Evolutionary conservation across 2,888 invertebrate genomes (phyloP), one percentile per base, ranked within the genome.

Genomic region (Agrypnus murinus): DNA sequence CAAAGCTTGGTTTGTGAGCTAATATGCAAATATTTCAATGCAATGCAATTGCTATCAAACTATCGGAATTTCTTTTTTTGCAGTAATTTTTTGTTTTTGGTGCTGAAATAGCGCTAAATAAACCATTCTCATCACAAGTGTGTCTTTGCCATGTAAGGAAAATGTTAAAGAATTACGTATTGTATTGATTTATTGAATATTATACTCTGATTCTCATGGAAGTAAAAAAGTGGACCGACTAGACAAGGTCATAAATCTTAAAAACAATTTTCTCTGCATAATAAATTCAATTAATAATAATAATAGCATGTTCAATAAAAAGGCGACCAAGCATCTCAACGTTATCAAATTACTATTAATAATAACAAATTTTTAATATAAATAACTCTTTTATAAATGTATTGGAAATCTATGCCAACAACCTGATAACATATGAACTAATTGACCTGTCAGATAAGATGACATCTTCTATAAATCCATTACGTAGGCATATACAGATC

Each of bases 391-490:
- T 25, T 32, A 43, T 59, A 25, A n/a, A n/a, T n/a, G n/a, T n/a
- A n/a, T n/a, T n/a, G 12, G 59, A 40, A 43, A 59, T 43, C 12
- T 38, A 17, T 40, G 57, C 36, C 57, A 57, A 40, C 50, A 50
- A 48, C 32, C 36, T 63, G 63, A 63, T 63, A 63, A 48, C 63
- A 63, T 34, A 17, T 48, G 63, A 63, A 63, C 63, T 63, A 63
- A 63, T 63, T 50, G 63, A 63, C 63, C 63, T 63, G 48, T 63
- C 63, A 38, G 63, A 48, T 46, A 63, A 48, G 32, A 48, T 50
- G 63, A 50, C 63, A 50, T 36, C 48, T 19, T 48, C 48, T 38
- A 48, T 48, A 63, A 63, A 63, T 63, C 63, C 17, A 63, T 50
- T 63, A 63, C 63, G 19, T 36, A 46, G 17, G 40, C 46, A 34